A percentile compares a stretch with the other conserved stretches of the same genome.
Evolutionary conservation across 2,113 vertebrate genomes (phyloP).

Genomic region (Herpailurus yagouaroundi): DNA sequence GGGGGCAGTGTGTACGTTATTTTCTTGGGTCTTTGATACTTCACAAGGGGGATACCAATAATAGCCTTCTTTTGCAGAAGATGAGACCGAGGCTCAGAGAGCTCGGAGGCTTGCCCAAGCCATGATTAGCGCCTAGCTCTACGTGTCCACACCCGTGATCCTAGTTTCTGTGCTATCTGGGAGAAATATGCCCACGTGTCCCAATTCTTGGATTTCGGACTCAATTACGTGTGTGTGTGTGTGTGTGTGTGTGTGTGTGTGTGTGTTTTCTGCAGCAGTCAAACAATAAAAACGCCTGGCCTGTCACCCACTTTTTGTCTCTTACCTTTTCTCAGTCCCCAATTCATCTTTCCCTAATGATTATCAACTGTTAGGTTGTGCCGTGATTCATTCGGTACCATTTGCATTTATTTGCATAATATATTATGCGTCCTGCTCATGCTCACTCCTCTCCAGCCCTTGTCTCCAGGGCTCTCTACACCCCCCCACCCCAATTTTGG

Average conservation of each 20-base stretch:
- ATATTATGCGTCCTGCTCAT: not conserved
- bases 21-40: not conserved
- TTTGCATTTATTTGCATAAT: not conserved
- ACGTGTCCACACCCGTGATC: fast-evolving
- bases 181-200: not conserved
- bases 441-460: fast-evolving
- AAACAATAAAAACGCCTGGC: not conserved
- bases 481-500: constrained; percentile 53
- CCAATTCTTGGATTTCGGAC: not conserved
- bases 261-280: not conserved
- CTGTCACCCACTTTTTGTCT: not conserved
- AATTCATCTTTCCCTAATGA: not conserved
- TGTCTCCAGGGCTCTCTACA: not conserved
- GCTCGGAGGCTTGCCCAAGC: not conserved
- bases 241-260: too few species aligned
- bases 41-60: not conserved
- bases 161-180: not conserved
- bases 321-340: not conserved
- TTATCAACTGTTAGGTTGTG: not conserved
- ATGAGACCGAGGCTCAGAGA: not conserved
- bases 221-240: not conserved
- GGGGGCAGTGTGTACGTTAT: fast-evolving
- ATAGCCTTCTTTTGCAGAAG: not conserved
- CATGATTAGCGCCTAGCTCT: not conserved
- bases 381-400: not conserved